Evolutionary conservation across 1,140 invertebrate genomes (phyloP), one percentile per base, ranked within the genome.

Genomic region (Tetraneura akinire): DNA sequence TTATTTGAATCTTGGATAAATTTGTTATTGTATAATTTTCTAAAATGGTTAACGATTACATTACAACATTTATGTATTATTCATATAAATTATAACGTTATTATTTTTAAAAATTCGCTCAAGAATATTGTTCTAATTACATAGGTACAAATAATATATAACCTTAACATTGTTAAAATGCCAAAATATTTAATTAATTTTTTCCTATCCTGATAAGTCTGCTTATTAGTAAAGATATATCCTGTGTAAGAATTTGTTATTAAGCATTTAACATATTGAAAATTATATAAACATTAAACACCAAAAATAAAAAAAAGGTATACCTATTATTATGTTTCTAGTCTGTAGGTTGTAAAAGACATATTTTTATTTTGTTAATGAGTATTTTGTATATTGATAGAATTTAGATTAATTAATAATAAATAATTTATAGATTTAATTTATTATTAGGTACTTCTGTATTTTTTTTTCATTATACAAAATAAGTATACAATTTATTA

Each of bases 321-420:
- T 42, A 76, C 6, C 74, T 57, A 45, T 37, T 29, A 62, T 62
- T 29, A 60, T 26, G 74, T 78, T 45, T 78, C 74, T 78, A 78
- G 74, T 78, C 74, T 42, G 49, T 78, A 78, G 74, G 55, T 62
- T 78, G 53, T 78, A 60, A 78, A 60, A n/a, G 16, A 60, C n/a
- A n/a, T n/a, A n/a, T 42, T 45, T 42, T 57, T 76, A 26, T 4
- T 60, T 57, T 57, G 29, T 57, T 76, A 51, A 49, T 76, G 29
- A 42, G 26, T n/a, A 32, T 53, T 64, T 57, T 78, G 21, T 62
- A 78, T 53, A 57, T 55, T 51, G 11, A 51, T 29, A 49, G 23
- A 8, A 51, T 51, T 71, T 29, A 29, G 16, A 16, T n/a, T n/a
- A 1, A 68, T n/a, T n/a, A 26, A 47, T 47, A 45, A 68, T 29